Evolutionary conservation across 2,888 invertebrate genomes (phyloP).

Genomic region (Trissoscelio sp.): DNA sequence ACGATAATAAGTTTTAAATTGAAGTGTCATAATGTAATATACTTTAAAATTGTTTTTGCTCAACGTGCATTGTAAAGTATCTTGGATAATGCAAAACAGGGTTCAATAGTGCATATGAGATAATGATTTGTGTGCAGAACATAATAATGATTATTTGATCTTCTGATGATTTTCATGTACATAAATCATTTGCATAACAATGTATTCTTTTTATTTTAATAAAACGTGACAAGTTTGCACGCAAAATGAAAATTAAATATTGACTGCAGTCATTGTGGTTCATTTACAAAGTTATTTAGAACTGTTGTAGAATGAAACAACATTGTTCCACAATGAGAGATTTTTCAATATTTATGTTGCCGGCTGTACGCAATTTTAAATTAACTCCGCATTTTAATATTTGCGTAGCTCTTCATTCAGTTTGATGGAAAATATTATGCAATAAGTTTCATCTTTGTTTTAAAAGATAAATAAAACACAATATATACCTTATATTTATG

Average conservation of each 20-base stretch:
- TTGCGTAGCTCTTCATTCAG: not conserved
- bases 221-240: no score
- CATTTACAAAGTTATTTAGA: no score
- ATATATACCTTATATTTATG: no score
- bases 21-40: conserved; percentile 44
- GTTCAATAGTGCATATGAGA: no score
- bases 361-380: not conserved
- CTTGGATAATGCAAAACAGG: not conserved
- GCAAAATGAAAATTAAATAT: not conserved
- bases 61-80: not conserved
- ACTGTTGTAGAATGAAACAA: not conserved
- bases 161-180: no score
- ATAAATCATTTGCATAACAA: no score
- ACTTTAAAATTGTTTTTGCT: conserved; percentile 23
- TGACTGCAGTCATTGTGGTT: not conserved
- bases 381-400: not conserved
- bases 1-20: conserved; percentile 42
- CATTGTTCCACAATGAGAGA: not conserved
- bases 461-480: no score
- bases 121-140: no score
- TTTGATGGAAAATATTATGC: no score
- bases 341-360: not conserved
- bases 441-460: no score
- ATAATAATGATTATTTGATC: no score
- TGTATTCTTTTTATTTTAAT: no score